A percentile compares a stretch with the other conserved stretches of the same genome.
Evolutionary conservation across 2,113 vertebrate species (phyloP).

Genomic region (Ophthalmolycus amberensis): DNA sequence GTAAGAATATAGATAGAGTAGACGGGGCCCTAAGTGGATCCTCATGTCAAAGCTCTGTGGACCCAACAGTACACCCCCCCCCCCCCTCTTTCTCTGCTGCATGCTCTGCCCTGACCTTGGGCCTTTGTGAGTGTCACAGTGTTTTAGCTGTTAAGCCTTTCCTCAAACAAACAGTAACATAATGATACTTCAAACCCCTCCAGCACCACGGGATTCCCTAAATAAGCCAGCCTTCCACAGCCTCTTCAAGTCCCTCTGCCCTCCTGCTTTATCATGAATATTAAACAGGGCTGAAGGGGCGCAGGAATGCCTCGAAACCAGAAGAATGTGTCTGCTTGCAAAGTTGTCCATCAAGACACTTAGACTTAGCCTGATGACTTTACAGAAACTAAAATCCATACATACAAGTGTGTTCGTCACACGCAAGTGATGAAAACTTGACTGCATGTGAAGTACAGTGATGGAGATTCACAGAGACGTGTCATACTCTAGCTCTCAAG

Average conservation of each 20-base stretch:
- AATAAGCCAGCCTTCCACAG: conserved; percentile 66
- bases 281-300: conserved; percentile 66
- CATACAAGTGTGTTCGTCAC: neutral
- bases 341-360: conserved; percentile 37
- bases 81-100: conserved; percentile 39
- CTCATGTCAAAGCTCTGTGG: conserved; percentile 71
- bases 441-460: conserved; percentile 8
- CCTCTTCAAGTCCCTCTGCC: conserved; percentile 48
- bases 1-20: conserved; percentile 54
- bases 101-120: conserved; percentile 75
- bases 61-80: conserved; percentile 42
- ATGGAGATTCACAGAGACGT: conserved; percentile 44
- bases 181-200: conserved; percentile 84
- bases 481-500: conserved; percentile 19
- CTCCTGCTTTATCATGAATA: conserved; percentile 77
- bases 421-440: conserved; percentile 21
- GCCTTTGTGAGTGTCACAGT: conserved; percentile 75
- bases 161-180: conserved; percentile 85
- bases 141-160: conserved; percentile 80
- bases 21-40: conserved; percentile 73
- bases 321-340: conserved; percentile 47
- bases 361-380: neutral
- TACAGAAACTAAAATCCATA: conserved; percentile 7
- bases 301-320: conserved; percentile 64
- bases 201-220: conserved; percentile 75